Percentiles rank a stretch among this genome's conserved stretches.
Evolutionary conservation across 2,888 invertebrate species (phyloP).

Genomic region (Polia nebulosa): DNA sequence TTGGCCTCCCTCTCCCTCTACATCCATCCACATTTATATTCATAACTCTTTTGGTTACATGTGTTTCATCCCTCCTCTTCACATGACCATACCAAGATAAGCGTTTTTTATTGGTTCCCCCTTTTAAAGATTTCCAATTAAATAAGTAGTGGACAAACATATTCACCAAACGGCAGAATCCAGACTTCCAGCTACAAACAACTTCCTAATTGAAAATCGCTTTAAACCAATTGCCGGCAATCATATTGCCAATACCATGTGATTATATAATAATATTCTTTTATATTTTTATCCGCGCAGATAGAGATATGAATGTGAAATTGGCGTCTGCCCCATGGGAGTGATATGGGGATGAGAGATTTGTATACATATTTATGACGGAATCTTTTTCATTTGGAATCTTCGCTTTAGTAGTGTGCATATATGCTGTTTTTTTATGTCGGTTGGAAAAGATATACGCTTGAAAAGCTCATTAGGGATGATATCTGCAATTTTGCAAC

Average conservation of each 20-base stretch:
- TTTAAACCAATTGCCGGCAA: background rate
- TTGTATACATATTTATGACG: conserved; percentile 43
- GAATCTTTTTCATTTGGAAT: conserved; percentile 17
- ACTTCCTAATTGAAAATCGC: background rate
- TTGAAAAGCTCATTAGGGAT: background rate
- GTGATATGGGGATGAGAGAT: conserved; percentile 1
- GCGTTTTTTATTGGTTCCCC: too few relatives aligned
- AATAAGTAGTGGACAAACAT: too few relatives aligned
- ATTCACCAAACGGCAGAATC: too few relatives aligned
- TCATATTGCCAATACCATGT: conserved; percentile 7
- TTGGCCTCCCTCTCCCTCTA: too few relatives aligned
- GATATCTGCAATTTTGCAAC: background rate
- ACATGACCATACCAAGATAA: too few relatives aligned
- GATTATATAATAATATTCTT: conserved; percentile 29
- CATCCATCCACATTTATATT: too few relatives aligned
- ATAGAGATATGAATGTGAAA: conserved; percentile 27
- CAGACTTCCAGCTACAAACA: background rate
- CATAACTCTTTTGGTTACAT: too few relatives aligned
- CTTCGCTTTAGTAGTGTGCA: background rate
- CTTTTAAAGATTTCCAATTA: too few relatives aligned
- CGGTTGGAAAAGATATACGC: background rate
- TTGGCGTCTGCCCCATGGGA: conserved; percentile 21
- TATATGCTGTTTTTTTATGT: background rate
- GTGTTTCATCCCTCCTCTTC: too few relatives aligned
- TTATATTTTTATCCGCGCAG: conserved; percentile 9